Evolutionary conservation across 1,140 invertebrate species (phyloP).

Genomic region (Philotrypesis tridentata): DNA sequence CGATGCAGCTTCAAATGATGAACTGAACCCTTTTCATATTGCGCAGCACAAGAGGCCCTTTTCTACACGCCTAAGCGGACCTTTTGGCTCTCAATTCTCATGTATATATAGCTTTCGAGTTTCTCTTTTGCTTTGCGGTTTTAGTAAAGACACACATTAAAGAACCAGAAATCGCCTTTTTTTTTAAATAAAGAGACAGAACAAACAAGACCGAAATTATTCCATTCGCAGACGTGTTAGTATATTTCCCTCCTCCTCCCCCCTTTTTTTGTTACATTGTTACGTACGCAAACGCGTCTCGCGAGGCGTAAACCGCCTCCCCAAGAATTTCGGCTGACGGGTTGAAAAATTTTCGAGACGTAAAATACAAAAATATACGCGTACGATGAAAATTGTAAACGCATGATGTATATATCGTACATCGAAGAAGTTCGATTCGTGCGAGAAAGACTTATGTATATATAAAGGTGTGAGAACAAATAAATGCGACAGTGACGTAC

Average conservation of each 20-base stretch:
- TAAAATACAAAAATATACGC: no score
- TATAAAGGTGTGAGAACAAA: slow-evolving; percentile 30
- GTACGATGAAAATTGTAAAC: no score
- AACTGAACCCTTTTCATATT: slow-evolving; percentile 74
- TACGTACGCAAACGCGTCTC: not conserved
- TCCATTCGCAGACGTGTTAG: not conserved
- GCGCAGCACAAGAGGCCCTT: slow-evolving; percentile 48
- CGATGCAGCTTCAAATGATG: slow-evolving; percentile 73
- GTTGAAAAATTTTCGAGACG: no score
- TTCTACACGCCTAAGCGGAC: not conserved
- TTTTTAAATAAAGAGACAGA: slow-evolving; percentile 7
- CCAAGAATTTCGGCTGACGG: no score
- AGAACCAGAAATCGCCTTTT: not conserved
- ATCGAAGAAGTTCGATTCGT: no score
- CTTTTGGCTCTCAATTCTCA: not conserved
- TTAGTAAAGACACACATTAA: slow-evolving; percentile 42
- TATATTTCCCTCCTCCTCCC: not conserved
- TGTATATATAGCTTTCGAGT: no score
- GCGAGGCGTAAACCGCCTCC: not conserved
- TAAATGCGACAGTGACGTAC: slow-evolving; percentile 24
- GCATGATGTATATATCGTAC: slow-evolving; percentile 5
- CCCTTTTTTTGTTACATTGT: not conserved
- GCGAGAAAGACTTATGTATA: not conserved
- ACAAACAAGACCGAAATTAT: not conserved
- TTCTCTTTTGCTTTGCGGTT: slow-evolving; percentile 15